phyloP scores from a whole-genome alignment of 2,888 invertebrate species.

The Strigamia transsilvanica region DNA sequence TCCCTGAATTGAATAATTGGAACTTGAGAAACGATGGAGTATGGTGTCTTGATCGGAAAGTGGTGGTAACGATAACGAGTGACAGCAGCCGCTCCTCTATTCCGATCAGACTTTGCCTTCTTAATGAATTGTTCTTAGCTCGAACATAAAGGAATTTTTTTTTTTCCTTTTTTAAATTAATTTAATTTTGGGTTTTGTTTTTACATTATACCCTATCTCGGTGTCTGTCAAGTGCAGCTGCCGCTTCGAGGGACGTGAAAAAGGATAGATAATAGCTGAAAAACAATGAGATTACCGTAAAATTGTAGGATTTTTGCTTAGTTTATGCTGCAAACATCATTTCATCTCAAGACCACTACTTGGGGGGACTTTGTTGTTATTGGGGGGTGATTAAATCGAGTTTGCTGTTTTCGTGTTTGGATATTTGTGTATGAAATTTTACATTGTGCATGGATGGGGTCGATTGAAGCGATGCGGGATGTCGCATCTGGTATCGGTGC shows the following conservation, averaged over 20 bases:
- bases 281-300: not conserved
- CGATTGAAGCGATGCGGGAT: not conserved
- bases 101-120: not conserved
- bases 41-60: not conserved
- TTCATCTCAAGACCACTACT: too few relatives aligned
- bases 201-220: not conserved
- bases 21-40: not conserved
- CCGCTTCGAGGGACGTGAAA: not conserved
- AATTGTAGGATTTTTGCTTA: not conserved
- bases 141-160: not conserved
- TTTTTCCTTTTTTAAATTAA: too few relatives aligned
- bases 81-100: not conserved
- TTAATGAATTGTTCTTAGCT: slow-evolving; percentile 17
- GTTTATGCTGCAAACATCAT: too few relatives aligned
- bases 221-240: slow-evolving; percentile 23
- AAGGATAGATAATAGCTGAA: too few relatives aligned
- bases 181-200: not conserved
- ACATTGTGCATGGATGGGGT: too few relatives aligned
- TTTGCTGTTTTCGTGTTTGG: too few relatives aligned
- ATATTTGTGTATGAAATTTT: too few relatives aligned
- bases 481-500: not conserved
- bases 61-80: slow-evolving; percentile 4
- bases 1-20: slow-evolving; percentile 26
- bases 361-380: too few relatives aligned
- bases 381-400: too few relatives aligned